Conservation (phyloP, 2,113 vertebrate genomes). For the Sylvietta virens region DNA sequence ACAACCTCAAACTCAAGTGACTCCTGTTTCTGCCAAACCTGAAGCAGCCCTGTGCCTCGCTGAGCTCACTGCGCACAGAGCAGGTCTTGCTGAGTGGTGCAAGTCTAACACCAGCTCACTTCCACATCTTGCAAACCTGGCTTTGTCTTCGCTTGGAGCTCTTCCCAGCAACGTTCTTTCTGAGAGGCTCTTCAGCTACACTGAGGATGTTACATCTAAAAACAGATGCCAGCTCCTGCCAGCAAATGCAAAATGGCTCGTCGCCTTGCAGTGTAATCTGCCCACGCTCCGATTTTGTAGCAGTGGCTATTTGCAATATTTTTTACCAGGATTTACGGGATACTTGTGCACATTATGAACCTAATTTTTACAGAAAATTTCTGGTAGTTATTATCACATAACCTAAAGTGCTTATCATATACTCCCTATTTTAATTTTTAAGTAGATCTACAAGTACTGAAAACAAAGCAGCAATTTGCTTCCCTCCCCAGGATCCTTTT, state of each 20-base stretch:
- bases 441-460: not conserved
- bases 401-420: not conserved
- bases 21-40: not conserved
- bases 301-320: slow-evolving; percentile 30
- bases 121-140: slow-evolving; percentile 60
- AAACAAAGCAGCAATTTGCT: not conserved
- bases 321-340: not conserved
- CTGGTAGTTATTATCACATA: not conserved
- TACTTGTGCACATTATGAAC: not conserved
- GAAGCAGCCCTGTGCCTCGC: not conserved
- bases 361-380: not conserved
- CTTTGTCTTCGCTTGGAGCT: slow-evolving; percentile 53
- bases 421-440: not conserved
- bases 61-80: not conserved
- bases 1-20: slow-evolving; percentile 22
- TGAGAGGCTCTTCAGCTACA: slow-evolving; percentile 47
- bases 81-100: slow-evolving; percentile 11
- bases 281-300: slow-evolving; percentile 3
- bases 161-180: slow-evolving; percentile 53
- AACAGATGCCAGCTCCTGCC: slow-evolving; percentile 64
- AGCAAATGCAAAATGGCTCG: slow-evolving; percentile 58
- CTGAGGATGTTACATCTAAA: slow-evolving; percentile 63
- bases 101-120: slow-evolving; percentile 47
- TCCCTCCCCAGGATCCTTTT: not conserved
- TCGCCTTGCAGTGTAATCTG: slow-evolving; percentile 37